A percentile compares a stretch with the other conserved stretches of the same genome.
phyloP scores from a whole-genome alignment of 1,140 invertebrate species.

The Lasioglossum albipes region DNA sequence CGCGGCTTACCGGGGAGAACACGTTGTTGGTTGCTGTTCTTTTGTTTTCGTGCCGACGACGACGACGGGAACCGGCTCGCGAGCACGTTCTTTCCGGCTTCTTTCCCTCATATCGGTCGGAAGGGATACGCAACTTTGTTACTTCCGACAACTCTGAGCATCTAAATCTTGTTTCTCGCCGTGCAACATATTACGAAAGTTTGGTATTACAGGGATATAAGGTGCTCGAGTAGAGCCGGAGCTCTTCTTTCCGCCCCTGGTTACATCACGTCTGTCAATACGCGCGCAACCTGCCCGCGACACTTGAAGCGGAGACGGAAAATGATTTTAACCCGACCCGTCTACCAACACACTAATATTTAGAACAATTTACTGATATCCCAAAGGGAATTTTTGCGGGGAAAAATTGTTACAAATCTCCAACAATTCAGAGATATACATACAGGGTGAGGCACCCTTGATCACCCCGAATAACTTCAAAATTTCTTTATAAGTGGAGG shows the following conservation, averaged over 20 bases:
- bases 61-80: neutral
- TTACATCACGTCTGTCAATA: slow-evolving; percentile 36
- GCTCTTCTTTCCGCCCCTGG: slow-evolving; percentile 16
- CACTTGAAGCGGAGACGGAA: neutral
- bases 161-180: slow-evolving; percentile 40
- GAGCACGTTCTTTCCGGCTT: slow-evolving; percentile 1
- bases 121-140: slow-evolving; percentile 29
- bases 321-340: neutral
- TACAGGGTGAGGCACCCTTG: too few species aligned
- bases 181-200: slow-evolving; percentile 49
- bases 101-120: neutral
- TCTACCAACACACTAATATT: too few species aligned
- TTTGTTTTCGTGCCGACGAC: neutral
- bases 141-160: slow-evolving; percentile 33
- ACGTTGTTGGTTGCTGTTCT: neutral
- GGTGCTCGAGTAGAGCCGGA: slow-evolving; percentile 25
- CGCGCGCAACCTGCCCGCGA: slow-evolving; percentile 3
- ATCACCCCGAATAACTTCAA: too few species aligned
- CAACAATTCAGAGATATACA: too few species aligned
- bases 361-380: too few species aligned
- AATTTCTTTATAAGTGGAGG: too few species aligned
- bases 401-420: too few species aligned
- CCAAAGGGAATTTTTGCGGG: too few species aligned
- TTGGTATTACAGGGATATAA: slow-evolving; percentile 48
- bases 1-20: slow-evolving; percentile 9